phyloP scores from a whole-genome alignment of 2,797 vertebrate species.

The Schizopygopsis pylzovi region DNA sequence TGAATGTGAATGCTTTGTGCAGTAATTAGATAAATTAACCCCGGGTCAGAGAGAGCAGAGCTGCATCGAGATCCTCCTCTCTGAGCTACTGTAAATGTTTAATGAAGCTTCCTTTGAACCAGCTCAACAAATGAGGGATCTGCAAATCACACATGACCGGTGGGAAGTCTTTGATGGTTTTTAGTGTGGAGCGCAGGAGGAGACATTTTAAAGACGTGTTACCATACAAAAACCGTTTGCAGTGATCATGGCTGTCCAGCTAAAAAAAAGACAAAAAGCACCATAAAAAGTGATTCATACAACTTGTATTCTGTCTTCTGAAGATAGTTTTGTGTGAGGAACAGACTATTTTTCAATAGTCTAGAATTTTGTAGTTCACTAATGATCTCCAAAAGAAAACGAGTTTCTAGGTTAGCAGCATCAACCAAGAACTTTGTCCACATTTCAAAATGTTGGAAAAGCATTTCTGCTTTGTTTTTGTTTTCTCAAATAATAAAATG shows the following conservation, averaged over 20 bases:
- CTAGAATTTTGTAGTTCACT: background rate
- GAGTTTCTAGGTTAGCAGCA: background rate
- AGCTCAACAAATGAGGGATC: constrained; percentile 53
- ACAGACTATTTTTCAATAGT: too few species aligned
- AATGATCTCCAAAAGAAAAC: background rate
- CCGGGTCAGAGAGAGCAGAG: constrained; percentile 65
- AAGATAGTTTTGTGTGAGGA: background rate
- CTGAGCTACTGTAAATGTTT: constrained; percentile 74
- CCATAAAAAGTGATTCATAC: background rate
- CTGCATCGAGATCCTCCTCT: constrained; percentile 20
- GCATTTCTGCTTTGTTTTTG: background rate
- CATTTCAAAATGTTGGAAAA: background rate
- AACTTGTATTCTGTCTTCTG: background rate
- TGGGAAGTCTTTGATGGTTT: constrained; percentile 44
- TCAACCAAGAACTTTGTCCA: background rate
- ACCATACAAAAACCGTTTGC: background rate
- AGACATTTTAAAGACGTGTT: background rate
- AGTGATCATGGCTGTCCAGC: background rate
- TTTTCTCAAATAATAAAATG: background rate
- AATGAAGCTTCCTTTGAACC: constrained; percentile 74
- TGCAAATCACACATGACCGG: constrained; percentile 22
- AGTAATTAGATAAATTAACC: constrained; percentile 76
- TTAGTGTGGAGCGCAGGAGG: background rate
- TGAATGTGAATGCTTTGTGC: constrained; percentile 50
- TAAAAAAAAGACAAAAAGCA: background rate